Conservation (phyloP, 1,140 invertebrate species). For the Philotrypesis tridentata region DNA sequence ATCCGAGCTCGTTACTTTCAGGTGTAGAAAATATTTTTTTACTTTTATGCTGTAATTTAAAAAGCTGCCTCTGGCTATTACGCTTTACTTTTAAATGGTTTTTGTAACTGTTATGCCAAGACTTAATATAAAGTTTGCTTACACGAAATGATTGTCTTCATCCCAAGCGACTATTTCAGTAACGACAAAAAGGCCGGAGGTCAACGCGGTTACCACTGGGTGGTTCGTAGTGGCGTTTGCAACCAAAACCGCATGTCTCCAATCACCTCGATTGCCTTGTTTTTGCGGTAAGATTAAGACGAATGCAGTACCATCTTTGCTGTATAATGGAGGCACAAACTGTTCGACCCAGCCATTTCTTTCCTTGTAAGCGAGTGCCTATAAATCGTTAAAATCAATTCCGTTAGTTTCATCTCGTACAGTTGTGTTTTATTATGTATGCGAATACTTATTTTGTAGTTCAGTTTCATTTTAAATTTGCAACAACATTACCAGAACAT, state of each 20-base stretch:
- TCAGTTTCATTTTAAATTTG: too few relatives aligned
- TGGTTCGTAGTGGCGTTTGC: constrained; percentile 61
- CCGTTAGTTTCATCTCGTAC: too few relatives aligned
- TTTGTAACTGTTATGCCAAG: background rate
- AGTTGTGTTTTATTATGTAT: background rate
- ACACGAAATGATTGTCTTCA: constrained; percentile 79
- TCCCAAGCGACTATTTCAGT: constrained; percentile 87
- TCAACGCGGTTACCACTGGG: constrained; percentile 76
- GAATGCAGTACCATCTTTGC: constrained; percentile 75
- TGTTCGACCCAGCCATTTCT: constrained; percentile 83
- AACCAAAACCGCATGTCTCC: constrained; percentile 80
- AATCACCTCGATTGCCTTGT: constrained; percentile 76
- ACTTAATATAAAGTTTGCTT: constrained; percentile 65
- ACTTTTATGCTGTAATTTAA: too few relatives aligned
- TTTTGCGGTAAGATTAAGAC: constrained; percentile 78
- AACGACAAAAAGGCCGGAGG: constrained; percentile 84
- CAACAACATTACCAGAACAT: too few relatives aligned
- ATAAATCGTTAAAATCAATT: constrained; percentile 39
- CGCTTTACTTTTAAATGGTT: too few relatives aligned
- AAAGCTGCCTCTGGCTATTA: too few relatives aligned
- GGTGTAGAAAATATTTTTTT: too few relatives aligned
- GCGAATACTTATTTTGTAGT: too few relatives aligned
- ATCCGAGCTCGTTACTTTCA: too few relatives aligned
- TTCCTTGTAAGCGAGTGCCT: constrained; percentile 67
- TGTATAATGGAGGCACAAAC: constrained; percentile 77